Conservation (phyloP, 2,113 vertebrate species). For the Tichodroma muraria region DNA sequence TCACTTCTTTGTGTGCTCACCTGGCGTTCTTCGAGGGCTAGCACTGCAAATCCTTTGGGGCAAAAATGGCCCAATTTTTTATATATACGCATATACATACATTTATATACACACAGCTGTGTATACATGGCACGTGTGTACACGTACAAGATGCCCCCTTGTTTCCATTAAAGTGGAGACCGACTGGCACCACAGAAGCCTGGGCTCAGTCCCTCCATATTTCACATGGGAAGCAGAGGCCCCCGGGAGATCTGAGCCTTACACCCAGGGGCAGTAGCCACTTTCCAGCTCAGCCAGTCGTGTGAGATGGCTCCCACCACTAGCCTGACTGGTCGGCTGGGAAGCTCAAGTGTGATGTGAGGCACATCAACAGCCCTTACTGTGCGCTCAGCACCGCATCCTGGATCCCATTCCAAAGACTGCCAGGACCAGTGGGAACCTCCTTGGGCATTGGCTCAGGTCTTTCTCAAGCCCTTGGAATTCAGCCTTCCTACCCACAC, state of each 20-base stretch:
- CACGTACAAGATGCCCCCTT: background rate
- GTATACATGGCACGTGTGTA: fast-evolving
- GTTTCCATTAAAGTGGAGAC: fast-evolving
- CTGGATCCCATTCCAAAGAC: background rate
- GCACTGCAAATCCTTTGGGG: background rate
- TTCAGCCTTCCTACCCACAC: background rate
- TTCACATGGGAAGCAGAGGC: background rate
- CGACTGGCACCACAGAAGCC: background rate
- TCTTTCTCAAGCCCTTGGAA: background rate
- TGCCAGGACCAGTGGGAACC: background rate
- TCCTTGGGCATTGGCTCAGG: background rate
- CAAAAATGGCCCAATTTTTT: fast-evolving
- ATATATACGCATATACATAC: fast-evolving
- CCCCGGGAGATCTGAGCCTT: background rate
- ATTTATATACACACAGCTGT: background rate
- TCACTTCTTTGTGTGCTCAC: background rate
- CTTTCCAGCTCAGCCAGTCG: background rate
- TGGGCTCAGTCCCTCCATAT: background rate
- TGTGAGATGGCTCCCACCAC: fast-evolving
- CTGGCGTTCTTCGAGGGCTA: fast-evolving
- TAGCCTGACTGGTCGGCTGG: fast-evolving
- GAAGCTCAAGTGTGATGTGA: fast-evolving
- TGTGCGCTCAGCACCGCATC: background rate
- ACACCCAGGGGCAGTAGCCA: fast-evolving
- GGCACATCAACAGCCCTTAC: fast-evolving